Conservation (phyloP, 1,140 invertebrate species). For the Pseudoatta argentina region DNA sequence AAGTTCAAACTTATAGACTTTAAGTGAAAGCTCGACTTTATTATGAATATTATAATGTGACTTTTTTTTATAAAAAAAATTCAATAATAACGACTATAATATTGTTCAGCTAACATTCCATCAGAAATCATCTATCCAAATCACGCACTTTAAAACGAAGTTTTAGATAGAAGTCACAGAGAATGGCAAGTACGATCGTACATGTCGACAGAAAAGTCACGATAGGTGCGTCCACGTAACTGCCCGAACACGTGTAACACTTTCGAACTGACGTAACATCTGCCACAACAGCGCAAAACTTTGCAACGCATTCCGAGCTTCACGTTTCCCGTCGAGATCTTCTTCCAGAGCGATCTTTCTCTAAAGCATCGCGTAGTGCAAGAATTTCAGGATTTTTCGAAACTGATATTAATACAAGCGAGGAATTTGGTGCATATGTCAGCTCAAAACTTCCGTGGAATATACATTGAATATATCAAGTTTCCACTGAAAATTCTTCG, state of each 20-base stretch:
- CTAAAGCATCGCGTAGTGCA: neutral
- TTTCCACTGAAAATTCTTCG: neutral
- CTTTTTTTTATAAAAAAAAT: neutral
- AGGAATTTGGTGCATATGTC: neutral
- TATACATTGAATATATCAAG: slow-evolving; percentile 4
- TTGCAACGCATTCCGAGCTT: slow-evolving; percentile 7
- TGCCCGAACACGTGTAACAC: slow-evolving; percentile 32
- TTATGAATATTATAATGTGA: neutral
- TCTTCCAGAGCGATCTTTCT: neutral
- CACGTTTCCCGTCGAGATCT: slow-evolving; percentile 10
- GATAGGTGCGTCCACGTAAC: slow-evolving; percentile 21
- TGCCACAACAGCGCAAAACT: slow-evolving; percentile 40
- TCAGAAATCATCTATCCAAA: neutral
- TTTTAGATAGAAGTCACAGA: neutral
- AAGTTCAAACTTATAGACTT: neutral
- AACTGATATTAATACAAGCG: slow-evolving; percentile 3
- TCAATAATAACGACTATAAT: neutral
- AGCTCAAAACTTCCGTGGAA: neutral
- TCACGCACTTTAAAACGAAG: neutral
- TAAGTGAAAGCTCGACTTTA: neutral
- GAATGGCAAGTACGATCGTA: neutral
- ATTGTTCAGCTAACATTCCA: neutral
- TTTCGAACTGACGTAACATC: slow-evolving; percentile 30
- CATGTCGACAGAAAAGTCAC: slow-evolving; percentile 6
- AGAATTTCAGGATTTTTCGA: slow-evolving; percentile 9